Conservation (phyloP, 2,888 invertebrate species). For the Lasioglossum leucozonium region DNA sequence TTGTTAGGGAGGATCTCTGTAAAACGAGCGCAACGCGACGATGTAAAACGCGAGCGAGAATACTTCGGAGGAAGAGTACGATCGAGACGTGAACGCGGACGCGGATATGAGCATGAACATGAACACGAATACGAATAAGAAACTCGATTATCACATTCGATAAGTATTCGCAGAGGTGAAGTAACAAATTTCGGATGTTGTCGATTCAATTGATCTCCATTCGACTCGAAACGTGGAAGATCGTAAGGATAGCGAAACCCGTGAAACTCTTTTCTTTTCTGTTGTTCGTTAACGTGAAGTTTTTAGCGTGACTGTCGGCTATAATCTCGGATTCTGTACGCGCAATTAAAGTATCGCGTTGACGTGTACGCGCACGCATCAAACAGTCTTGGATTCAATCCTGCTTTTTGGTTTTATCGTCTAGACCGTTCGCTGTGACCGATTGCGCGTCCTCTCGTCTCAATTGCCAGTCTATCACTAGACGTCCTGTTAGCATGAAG, state of each 20-base stretch:
- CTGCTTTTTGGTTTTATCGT: constrained; percentile 85
- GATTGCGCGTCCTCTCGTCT: constrained; percentile 84
- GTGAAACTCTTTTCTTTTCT: not conserved
- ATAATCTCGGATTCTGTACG: constrained; percentile 1
- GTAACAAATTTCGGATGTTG: constrained; percentile 4
- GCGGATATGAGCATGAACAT: not conserved
- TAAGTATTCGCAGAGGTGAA: not conserved
- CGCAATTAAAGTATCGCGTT: constrained; percentile 2
- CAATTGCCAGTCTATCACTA: constrained; percentile 92
- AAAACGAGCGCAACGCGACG: not conserved
- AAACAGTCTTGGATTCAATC: constrained; percentile 80
- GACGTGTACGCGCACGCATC: not conserved
- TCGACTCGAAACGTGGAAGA: not conserved
- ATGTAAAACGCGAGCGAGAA: not conserved
- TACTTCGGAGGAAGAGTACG: not conserved
- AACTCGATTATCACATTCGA: constrained; percentile 4
- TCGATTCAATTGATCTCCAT: not conserved
- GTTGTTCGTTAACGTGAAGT: not conserved
- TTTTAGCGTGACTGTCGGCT: constrained; percentile 19
- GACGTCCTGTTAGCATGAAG: constrained; percentile 95
- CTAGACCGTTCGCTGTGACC: constrained; percentile 83
- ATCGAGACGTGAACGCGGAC: not conserved
- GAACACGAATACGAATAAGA: not conserved
- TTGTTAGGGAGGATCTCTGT: not conserved
- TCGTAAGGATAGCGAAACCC: not conserved